Percentiles rank a stretch among this genome's conserved stretches.
These are phyloP conservation scores for Mobula hypostoma DNA, from an alignment of 2,113 vertebrate genomes.

Conservation along the genomic window DNA sequence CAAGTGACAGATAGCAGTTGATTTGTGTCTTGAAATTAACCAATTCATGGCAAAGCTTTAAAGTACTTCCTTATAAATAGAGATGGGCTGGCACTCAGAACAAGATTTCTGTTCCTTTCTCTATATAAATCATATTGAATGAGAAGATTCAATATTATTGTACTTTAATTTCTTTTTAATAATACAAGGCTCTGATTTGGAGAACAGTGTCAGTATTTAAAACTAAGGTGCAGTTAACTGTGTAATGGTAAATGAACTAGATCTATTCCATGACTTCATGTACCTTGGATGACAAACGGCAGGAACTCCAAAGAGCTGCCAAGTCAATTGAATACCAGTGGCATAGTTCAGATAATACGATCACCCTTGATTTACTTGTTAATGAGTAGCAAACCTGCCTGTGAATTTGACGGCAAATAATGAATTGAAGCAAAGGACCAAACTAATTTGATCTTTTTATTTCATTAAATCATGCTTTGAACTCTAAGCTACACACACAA, in stretches of 20 bases:
- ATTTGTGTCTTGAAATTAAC: no score
- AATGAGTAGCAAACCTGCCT: background rate
- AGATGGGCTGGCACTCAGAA: background rate
- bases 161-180: background rate
- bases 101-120: background rate
- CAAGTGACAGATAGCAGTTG: constrained; percentile 21
- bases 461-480: background rate
- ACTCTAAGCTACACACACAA: background rate
- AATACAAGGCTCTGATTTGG: background rate
- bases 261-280: background rate
- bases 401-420: background rate
- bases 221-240: background rate
- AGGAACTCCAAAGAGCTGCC: background rate
- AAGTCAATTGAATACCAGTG: background rate
- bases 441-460: background rate
- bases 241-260: background rate
- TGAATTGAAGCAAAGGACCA: background rate
- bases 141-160: background rate
- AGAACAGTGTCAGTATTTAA: background rate
- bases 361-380: background rate
- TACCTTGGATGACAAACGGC: background rate
- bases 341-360: background rate
- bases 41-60: constrained; percentile 28
- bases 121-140: background rate
- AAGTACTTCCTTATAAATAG: constrained; percentile 13